Base-by-base conservation (phyloP, 2,113 vertebrate species). In the Pimephales promelas region DNA sequence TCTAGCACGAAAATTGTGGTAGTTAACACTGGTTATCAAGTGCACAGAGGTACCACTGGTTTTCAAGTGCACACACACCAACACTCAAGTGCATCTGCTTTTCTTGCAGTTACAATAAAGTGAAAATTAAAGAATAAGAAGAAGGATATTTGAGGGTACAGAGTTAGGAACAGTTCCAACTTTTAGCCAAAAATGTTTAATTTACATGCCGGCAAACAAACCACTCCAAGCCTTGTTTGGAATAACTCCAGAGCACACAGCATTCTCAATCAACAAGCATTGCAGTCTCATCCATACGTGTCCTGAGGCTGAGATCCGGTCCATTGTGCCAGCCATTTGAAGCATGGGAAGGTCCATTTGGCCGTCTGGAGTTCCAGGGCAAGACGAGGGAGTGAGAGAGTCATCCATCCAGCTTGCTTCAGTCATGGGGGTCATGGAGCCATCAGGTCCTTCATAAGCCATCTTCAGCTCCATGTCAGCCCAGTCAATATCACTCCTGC, bases 291-390 rank as follows among this genome's bases (percentile, higher is more conserved):
- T 70, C 95, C 95, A 49, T 99, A 98, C 98, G 92, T 99, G 98
- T 94, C 97, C 95, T 20, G 97, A 97, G 0, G 97, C 96, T 85
- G 97, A 99, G 89, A 98, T 94, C 90, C 96, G 91, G 91, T 97
- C 95, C 71, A 92, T 82, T 56, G 86, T 87, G 64, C 72, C 78
- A 75, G 95, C 90, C 0, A 92, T 87, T 85, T 94, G 94, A 80
- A 93, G 54, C 86, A 90, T 87, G 59, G 92, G 92, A 77, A 95
- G 88, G 85, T 94, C 94, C 81, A 94, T 88, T 73, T 88, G 89
- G 0, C 72, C 88, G 11, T 88, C 93, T 31, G 90, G 93, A 7
- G 82, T 93, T 84, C 92, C 93, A 26, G 0, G 80, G 86, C 92
- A 81, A 0, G 90, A 92, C 2, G 90, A 89, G 9, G 93, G 91